phyloP scores from a whole-genome alignment of 2,113 vertebrate genomes.

The Ictalurus furcatus region DNA sequence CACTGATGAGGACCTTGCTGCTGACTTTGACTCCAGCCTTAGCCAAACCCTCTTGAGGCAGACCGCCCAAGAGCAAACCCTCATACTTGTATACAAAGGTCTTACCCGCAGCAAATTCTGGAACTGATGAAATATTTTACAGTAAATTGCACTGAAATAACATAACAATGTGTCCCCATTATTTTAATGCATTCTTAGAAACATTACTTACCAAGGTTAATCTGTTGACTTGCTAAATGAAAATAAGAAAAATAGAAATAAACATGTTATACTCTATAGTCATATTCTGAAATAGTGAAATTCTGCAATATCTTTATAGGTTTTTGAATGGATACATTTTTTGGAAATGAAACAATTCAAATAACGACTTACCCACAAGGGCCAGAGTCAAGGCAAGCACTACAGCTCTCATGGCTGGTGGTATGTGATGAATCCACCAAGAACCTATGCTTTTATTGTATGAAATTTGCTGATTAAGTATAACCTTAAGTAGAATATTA shows the following conservation, averaged over 20 bases:
- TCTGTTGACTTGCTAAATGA: slow-evolving; percentile 55
- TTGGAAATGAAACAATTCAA: not conserved
- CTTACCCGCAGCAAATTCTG: slow-evolving; percentile 67
- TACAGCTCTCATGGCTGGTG: slow-evolving; percentile 77
- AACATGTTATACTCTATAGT: not conserved
- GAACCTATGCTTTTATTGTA: slow-evolving; percentile 56
- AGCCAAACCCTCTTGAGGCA: slow-evolving; percentile 73
- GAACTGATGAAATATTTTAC: slow-evolving; percentile 62
- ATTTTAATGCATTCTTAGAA: not conserved
- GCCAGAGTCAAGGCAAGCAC: slow-evolving; percentile 74
- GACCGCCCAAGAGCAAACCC: slow-evolving; percentile 67
- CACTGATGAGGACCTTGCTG: slow-evolving; percentile 73
- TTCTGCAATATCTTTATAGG: too few relatives aligned
- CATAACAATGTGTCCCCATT: not conserved
- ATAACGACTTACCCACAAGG: slow-evolving; percentile 77
- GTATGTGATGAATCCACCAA: slow-evolving; percentile 43
- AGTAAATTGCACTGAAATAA: not conserved
- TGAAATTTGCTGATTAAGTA: slow-evolving; percentile 43
- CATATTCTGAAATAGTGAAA: not conserved
- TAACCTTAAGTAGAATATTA: slow-evolving; percentile 33
- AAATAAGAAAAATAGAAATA: not conserved
- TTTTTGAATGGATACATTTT: not conserved
- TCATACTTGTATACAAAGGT: slow-evolving; percentile 77
- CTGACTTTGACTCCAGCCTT: slow-evolving; percentile 69
- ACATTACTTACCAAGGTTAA: slow-evolving; percentile 53